A percentile compares a stretch with the other conserved stretches of the same genome.
These are phyloP conservation scores for Clarias pachynema DNA, from an alignment of 2,797 vertebrate genomes.

Conservation along the genomic window DNA sequence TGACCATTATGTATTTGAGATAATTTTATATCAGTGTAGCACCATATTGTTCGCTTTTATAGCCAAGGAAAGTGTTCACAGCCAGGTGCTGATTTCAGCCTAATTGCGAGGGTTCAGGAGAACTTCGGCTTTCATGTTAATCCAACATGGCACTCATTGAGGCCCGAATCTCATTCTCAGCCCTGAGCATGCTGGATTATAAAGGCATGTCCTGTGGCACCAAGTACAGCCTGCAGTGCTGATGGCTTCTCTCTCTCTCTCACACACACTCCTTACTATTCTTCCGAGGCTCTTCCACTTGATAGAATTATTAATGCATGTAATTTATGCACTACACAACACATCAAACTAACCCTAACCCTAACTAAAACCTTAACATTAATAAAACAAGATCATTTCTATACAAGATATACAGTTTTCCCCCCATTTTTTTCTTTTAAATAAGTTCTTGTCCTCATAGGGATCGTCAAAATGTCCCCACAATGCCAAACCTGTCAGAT, in stretches of 20 bases:
- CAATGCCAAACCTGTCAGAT: neutral
- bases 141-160: conserved; percentile 40
- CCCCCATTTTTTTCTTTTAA: neutral
- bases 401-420: neutral
- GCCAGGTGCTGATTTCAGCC: conserved; percentile 70
- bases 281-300: neutral
- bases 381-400: neutral
- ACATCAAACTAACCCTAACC: neutral
- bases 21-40: conserved; percentile 75
- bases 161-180: conserved; percentile 31
- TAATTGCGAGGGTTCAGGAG: conserved; percentile 53
- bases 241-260: conserved; percentile 45
- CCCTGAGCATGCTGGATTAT: conserved; percentile 45
- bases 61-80: conserved; percentile 68
- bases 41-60: conserved; percentile 72
- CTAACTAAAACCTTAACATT: neutral
- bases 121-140: conserved; percentile 45
- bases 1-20: conserved; percentile 75
- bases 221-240: conserved; percentile 13
- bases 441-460: neutral
- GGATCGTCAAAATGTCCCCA: neutral
- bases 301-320: neutral
- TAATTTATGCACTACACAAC: neutral
- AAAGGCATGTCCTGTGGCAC: conserved; percentile 36
- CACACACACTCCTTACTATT: neutral